Base-by-base conservation (phyloP, 2,113 vertebrate species). In the Syngnathoides biaculeatus region DNA sequence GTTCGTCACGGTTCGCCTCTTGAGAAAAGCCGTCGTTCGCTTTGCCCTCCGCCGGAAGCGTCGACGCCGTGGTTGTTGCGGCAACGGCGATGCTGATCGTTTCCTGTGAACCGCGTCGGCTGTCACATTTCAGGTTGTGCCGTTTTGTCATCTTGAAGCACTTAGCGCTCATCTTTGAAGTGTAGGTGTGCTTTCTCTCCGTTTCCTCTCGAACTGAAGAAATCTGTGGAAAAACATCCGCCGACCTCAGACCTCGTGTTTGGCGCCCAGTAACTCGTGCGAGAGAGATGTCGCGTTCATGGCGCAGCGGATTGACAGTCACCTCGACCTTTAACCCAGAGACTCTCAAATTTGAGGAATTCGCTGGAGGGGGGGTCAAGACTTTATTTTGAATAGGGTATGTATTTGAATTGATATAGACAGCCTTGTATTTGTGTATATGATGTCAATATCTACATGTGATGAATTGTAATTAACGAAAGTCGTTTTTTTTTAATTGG, bases 121-220 rank as follows among this genome's bases (percentile, higher is more conserved):
- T 62, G 60, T 42, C 38, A 24, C 7, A 22, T 45, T 22, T 62
- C 13, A 17, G 59, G 59, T 42, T 10, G 59, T 61, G 59, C 38
- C 20, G 20, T 61, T 57, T 57, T 2, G 55, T 57, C 55, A 57
- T 57, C 55, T 57, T 57, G 55, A 57, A 57, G 55, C 55, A 57
- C 55, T 57, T 57, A 57, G 55, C 26, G 26, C 7, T 17, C 55
- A 57, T 57, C 55, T 57, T 57, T 57, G 55, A 57, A 40, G 59
- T 39, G 57, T 47, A 47, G 45, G 45, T 47, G 45, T 47, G 6
- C 26, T 55, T 55, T 55, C 26, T 17, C 55, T 8, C 55, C 17
- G 52, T 55, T 26, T 55, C 24, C 52, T 5, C 12, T 57, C 55
- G 15, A 27, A 15, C 27, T 57, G 55, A 57, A 57, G 26, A 57